phyloP scores from a whole-genome alignment of 2,888 invertebrate genomes.

The Agonopterix subpropinquella region DNA sequence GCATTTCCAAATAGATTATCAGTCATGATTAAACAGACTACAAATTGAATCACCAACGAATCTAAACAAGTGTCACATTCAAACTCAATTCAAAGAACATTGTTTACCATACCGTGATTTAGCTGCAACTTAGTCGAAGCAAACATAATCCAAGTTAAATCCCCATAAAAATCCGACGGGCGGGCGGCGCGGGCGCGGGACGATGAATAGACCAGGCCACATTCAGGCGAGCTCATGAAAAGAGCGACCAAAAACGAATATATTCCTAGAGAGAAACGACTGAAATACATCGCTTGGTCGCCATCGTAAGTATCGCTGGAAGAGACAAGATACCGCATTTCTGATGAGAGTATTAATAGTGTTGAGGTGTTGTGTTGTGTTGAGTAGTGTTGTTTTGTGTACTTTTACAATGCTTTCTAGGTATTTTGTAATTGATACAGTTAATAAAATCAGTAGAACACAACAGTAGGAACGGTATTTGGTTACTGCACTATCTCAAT shows the following conservation, averaged over 20 bases:
- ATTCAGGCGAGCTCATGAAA: slow-evolving; percentile 64
- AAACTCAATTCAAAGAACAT: no score
- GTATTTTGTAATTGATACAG: slow-evolving; percentile 33
- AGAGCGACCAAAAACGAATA: slow-evolving; percentile 66
- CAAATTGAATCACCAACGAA: no score
- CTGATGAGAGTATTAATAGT: no score
- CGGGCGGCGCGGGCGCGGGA: slow-evolving; percentile 41
- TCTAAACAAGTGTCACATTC: no score
- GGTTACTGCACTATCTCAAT: no score
- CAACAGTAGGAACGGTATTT: no score
- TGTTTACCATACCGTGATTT: slow-evolving; percentile 29
- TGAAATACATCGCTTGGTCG: slow-evolving; percentile 56
- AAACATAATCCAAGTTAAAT: slow-evolving; percentile 61
- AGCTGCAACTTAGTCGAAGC: slow-evolving; percentile 47
- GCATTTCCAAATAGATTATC: no score
- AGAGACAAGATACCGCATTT: neutral
- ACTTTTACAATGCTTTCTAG: slow-evolving; percentile 32
- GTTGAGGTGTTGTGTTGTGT: slow-evolving; percentile 18
- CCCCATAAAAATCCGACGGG: slow-evolving; percentile 57
- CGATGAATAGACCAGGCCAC: slow-evolving; percentile 65
- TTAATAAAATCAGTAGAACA: no score
- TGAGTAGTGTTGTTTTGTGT: slow-evolving; percentile 29
- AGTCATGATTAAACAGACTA: no score
- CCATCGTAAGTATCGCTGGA: slow-evolving; percentile 5
- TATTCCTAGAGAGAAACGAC: slow-evolving; percentile 57